Evolutionary conservation across 2,888 invertebrate species (phyloP), one percentile per base, ranked within the genome.

Genomic region (Urechis unicinctus): DNA sequence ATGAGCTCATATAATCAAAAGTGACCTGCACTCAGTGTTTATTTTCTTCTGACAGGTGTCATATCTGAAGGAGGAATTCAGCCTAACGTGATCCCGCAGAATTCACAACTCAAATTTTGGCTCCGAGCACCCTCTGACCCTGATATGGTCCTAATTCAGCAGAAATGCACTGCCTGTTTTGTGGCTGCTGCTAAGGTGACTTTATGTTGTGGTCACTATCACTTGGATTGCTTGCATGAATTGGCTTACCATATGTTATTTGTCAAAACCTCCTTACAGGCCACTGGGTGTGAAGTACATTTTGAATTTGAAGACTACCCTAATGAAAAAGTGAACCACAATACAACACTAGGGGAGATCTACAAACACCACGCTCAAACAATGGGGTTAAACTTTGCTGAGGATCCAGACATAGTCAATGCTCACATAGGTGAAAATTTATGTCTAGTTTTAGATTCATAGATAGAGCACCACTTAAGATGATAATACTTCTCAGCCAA

Each of bases 161-260:
- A 63, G 48, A 68, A 67, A 53, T 56, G 68, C 2, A 54, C 63
- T 9, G 49, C 53, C 0, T 72, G 72, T 61, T 60, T 72, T 44
- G 62, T 66, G 30, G 69, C 65, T 45, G 74, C 74, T 5, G 75
- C 72, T 43, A 67, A 55, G 26, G 68, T 67, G 29, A 67, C 67
- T n/a, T 36, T 36, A 17, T 36, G 36, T 36, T 13, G 9, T 36
- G 9, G 36, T 36, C 36, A n/a, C n/a, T n/a, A n/a, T 66, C 68
- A 9, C 21, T 45, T 45, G 22, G 9, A 45, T 9, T 45, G 22
- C 22, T 21, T 17, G 22, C 45, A 17, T 17, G 21, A 17, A 45
- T 45, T 17, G 13, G 9, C 22, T 9, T 6, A 45, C 6, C 22
- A 45, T 17, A 9, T 45, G 22, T 21, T 45, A 9, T 6, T 9